These are phyloP conservation scores for Drosophila jambulina DNA, from an alignment of 1,140 invertebrate genomes.

Conservation along the genomic window DNA sequence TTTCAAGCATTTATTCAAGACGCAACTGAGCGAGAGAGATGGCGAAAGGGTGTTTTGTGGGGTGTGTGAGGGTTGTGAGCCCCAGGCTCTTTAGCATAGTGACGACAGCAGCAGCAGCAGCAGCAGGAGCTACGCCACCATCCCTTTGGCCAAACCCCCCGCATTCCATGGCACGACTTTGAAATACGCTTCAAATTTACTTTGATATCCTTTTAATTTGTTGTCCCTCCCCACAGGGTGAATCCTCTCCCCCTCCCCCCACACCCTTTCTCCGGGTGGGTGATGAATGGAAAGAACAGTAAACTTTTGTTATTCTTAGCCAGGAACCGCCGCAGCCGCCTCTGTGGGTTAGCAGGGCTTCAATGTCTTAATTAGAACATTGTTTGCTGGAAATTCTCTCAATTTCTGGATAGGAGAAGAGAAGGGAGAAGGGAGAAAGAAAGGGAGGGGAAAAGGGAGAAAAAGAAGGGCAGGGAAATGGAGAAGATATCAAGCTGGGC, in stretches of 20 bases:
- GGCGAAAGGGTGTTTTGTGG: slow-evolving; percentile 32
- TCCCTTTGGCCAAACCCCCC: slow-evolving; percentile 1
- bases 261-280: no score
- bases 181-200: slow-evolving; percentile 79
- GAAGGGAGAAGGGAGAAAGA: neutral
- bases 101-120: slow-evolving; percentile 55
- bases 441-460: neutral
- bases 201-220: slow-evolving; percentile 77
- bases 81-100: slow-evolving; percentile 64
- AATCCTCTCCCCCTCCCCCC: neutral
- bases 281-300: slow-evolving; percentile 19
- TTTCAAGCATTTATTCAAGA: slow-evolving; percentile 78
- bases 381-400: slow-evolving; percentile 40
- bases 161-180: slow-evolving; percentile 58
- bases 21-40: slow-evolving; percentile 51
- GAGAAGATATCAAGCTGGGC: neutral
- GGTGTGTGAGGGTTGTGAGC: neutral
- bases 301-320: slow-evolving; percentile 31
- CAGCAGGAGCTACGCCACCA: neutral
- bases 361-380: slow-evolving; percentile 69
- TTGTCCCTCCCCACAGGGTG: neutral
- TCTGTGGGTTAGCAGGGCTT: slow-evolving; percentile 45
- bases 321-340: slow-evolving; percentile 9
- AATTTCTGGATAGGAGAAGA: neutral
- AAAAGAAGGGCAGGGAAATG: neutral